These are phyloP conservation scores for Ectropis grisescens DNA, from an alignment of 1,140 invertebrate species.

Conservation along the genomic window DNA sequence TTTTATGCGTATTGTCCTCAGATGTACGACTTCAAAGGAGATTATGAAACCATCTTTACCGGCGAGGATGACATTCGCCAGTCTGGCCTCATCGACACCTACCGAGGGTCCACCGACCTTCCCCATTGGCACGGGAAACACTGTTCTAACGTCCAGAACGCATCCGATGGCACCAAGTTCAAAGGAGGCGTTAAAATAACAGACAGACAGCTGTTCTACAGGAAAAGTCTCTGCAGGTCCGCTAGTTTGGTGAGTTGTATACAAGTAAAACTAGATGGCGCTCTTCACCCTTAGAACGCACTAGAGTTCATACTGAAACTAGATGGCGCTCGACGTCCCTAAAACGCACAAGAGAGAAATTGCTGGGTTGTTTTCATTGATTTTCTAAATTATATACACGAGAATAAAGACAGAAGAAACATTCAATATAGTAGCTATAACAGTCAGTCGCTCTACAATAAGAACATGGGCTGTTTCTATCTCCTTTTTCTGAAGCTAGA, in stretches of 20 bases:
- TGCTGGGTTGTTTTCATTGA: no score
- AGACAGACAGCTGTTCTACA: slow-evolving; percentile 81
- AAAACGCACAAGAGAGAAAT: no score
- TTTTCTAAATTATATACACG: no score
- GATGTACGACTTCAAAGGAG: slow-evolving; percentile 90
- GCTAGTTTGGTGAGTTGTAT: slow-evolving; percentile 77
- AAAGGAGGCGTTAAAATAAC: slow-evolving; percentile 77
- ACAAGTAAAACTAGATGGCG: neutral
- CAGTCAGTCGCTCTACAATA: no score
- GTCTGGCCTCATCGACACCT: slow-evolving; percentile 82
- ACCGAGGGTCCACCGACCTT: slow-evolving; percentile 77
- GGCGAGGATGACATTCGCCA: slow-evolving; percentile 73
- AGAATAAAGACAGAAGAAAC: no score
- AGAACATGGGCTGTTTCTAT: no score
- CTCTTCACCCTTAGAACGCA: neutral
- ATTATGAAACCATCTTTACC: slow-evolving; percentile 84
- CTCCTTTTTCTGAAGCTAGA: no score
- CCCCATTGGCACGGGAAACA: slow-evolving; percentile 82
- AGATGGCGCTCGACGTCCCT: no score
- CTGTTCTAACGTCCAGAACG: slow-evolving; percentile 82
- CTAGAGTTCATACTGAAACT: no score
- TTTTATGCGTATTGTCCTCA: slow-evolving; percentile 50
- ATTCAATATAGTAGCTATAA: no score
- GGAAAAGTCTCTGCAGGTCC: slow-evolving; percentile 86
- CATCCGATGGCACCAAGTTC: slow-evolving; percentile 90